Evolutionary conservation across 2,888 invertebrate genomes (phyloP).

Genomic region (Amiota communis): DNA sequence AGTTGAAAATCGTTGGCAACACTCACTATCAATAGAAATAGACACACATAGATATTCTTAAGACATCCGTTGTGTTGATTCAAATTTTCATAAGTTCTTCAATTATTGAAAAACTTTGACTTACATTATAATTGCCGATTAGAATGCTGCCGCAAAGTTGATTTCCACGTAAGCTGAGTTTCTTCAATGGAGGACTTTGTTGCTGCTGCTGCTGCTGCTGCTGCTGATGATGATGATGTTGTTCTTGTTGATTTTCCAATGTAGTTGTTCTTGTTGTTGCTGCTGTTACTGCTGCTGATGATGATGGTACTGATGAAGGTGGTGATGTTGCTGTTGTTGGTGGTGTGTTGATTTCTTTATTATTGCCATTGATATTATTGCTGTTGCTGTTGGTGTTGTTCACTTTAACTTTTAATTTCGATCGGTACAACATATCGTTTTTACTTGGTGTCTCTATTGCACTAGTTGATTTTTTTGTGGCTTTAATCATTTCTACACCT

Average conservation of each 20-base stretch:
- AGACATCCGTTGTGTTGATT: background rate
- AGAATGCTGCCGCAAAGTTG: slow-evolving; percentile 88
- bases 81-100: background rate
- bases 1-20: slow-evolving; percentile 31
- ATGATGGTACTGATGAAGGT: slow-evolving; percentile 11
- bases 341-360: slow-evolving; percentile 15
- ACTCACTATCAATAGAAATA: background rate
- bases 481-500: slow-evolving; percentile 59
- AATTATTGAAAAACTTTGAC: slow-evolving; percentile 47
- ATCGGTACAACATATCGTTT: slow-evolving; percentile 50
- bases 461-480: slow-evolving; percentile 60
- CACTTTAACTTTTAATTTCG: slow-evolving; percentile 64
- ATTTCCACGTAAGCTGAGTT: slow-evolving; percentile 84
- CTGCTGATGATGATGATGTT: slow-evolving; percentile 40
- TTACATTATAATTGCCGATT: slow-evolving; percentile 88
- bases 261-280: slow-evolving; percentile 33
- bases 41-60: background rate
- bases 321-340: slow-evolving; percentile 18
- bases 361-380: slow-evolving; percentile 26
- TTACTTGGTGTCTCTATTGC: slow-evolving; percentile 37
- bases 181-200: slow-evolving; percentile 76
- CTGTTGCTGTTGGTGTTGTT: slow-evolving; percentile 41
- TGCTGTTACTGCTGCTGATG: background rate
- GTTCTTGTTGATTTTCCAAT: slow-evolving; percentile 34
- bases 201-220: slow-evolving; percentile 23